Base-by-base conservation (phyloP, 2,113 vertebrate species). In the Nothocercus julius region DNA sequence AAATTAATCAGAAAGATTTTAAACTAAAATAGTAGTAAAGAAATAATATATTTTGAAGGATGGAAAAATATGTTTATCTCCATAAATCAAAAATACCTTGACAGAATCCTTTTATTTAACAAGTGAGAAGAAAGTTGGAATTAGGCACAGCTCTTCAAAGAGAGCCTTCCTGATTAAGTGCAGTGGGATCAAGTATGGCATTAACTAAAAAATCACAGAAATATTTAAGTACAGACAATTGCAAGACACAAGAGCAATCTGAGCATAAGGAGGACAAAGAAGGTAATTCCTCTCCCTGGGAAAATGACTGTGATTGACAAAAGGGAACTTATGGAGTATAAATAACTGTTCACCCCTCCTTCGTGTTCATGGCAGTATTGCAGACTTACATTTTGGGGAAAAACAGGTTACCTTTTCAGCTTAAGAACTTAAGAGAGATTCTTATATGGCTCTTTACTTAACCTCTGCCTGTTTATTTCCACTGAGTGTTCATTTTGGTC, bases 21-120 rank as follows among this genome's bases (percentile, higher is more conserved):
- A 72, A 82, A 83, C 47, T 80, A 69, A 82, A 92, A n/a, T 44
- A n/a, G 6, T 64, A 63, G 4, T 25, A 40, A 78, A 67, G 20
- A 45, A 63, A 72, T 53, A 28, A 2, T 40, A 36, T 13, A 61
- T 72, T 88, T 90, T 81, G 17, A 70, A 72, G 17, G 24, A 66
- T 44, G 68, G 4, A 67, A 87, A 83, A 76, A 75, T 32, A 6
- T 4, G 3, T 61, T 77, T 81, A 45, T 74, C 63, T 49, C 42
- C 24, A 19, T 19, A 64, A 90, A 81, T 81, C 18, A 92, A 82
- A 89, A 74, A 78, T 91, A 95, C 73, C 68, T 95, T 86, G 38
- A 83, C 20, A 56, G 45, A 73, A 51, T 64, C 51, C 14, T 83
- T 91, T 74, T 56, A 58, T 78, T 91, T 81, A 51, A 63, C 45